Evolutionary conservation across 2,888 invertebrate genomes (phyloP), one percentile per base, ranked within the genome.

Genomic region (Sinhomidia bicolor): DNA sequence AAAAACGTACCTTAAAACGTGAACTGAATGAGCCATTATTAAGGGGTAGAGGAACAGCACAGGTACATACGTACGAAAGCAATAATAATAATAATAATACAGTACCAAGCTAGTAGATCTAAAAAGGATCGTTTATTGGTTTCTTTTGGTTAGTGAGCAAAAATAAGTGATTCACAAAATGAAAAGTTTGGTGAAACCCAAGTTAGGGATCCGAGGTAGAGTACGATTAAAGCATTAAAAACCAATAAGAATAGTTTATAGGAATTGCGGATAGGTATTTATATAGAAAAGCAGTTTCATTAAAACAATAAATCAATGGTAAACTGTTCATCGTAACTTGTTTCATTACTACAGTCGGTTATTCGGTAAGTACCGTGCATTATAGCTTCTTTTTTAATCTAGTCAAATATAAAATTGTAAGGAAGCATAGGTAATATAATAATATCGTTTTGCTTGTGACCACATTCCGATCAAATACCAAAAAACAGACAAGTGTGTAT

Each of bases 141-240:
- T 20, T 41, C 41, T 71, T 71, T 65, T 80, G 23, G 47, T 44
- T 81, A 47, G 81, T 41, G 36, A 60, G 47, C 60, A 65, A 65
- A 36, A 71, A 17, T 51, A 51, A 82, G 82, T 51, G 82, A 82
- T 71, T 71, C 29, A 81, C 62, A 41, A 82, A 82, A 68, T 82
- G 65, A 68, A 82, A 68, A 68, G 47, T 65, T 68, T 60, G 44
- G 29, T 68, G 68, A 82, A 82, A 68, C 82, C 68, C 51, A 20
- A 32, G 82, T 20, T n/a, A 20, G 71, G 32, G 9, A 32, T 65
- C 32, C n/a, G 32, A 65, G 32, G 26, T n/a, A n/a, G 81, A 23
- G 60, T 60, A 1, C 60, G 12, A 60, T 60, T 17, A 23, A 80
- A 80, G 57, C 41, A 80, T 10, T 36, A 80, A 36, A 36, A 80